Evolutionary conservation across 2,888 invertebrate genomes (phyloP).

Genomic region (Hirtodrosophila confusa): DNA sequence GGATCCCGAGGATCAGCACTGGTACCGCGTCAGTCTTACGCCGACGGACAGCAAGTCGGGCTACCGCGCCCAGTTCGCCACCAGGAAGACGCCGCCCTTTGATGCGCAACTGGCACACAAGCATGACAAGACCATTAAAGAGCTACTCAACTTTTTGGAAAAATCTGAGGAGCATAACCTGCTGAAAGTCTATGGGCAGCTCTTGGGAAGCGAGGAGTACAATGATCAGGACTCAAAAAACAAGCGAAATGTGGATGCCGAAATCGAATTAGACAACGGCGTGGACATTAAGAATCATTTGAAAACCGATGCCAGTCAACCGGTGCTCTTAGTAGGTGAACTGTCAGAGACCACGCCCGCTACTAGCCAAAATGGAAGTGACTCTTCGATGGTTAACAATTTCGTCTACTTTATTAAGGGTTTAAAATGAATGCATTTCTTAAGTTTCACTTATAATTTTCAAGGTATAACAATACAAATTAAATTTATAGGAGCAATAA

Average conservation of each 20-base stretch:
- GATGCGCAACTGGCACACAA: constrained; percentile 55
- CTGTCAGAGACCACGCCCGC: background rate
- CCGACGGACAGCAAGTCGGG: constrained; percentile 38
- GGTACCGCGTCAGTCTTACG: constrained; percentile 65
- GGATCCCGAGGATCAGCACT: constrained; percentile 65
- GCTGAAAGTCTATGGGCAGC: constrained; percentile 43
- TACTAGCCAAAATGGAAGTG: constrained; percentile 6
- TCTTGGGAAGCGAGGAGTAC: constrained; percentile 33
- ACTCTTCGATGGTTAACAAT: constrained; percentile 24
- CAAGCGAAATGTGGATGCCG: constrained; percentile 23
- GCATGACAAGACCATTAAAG: constrained; percentile 59
- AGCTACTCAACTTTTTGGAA: constrained; percentile 56
- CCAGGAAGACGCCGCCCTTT: constrained; percentile 58
- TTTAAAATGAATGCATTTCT: constrained; percentile 23
- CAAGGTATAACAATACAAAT: too few species aligned
- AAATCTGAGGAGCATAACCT: constrained; percentile 57
- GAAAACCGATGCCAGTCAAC: constrained; percentile 11
- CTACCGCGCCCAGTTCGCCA: constrained; percentile 56
- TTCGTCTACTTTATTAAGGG: constrained; percentile 64
- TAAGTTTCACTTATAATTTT: background rate
- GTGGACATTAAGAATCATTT: background rate
- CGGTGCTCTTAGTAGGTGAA: constrained; percentile 35
- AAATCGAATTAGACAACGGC: constrained; percentile 14
- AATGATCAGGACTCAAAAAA: constrained; percentile 14
- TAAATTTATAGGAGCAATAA: too few species aligned